A percentile compares a stretch with the other conserved stretches of the same genome.
Evolutionary conservation across 2,888 invertebrate genomes (phyloP).

Genomic region (Conchocele bisecta): DNA sequence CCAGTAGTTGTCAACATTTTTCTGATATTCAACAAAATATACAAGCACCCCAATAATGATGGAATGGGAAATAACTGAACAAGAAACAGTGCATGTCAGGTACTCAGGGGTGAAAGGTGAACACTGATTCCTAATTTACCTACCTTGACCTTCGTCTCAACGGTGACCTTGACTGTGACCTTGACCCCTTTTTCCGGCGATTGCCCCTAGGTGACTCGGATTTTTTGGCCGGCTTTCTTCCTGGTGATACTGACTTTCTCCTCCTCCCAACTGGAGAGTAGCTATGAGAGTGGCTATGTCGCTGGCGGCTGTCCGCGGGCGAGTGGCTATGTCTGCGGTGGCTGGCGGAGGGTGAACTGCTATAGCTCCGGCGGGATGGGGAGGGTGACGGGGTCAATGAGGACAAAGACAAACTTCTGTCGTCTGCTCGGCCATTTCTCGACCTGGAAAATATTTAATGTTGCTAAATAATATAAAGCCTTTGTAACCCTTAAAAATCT

Average conservation of each 20-base stretch:
- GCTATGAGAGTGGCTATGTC: constrained; percentile 54
- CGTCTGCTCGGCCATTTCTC: too few relatives aligned
- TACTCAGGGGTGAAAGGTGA: too few relatives aligned
- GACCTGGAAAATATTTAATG: too few relatives aligned
- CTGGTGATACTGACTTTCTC: constrained; percentile 45
- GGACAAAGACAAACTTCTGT: constrained; percentile 44
- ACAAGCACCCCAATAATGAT: too few relatives aligned
- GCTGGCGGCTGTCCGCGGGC: constrained; percentile 36
- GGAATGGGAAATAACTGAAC: too few relatives aligned
- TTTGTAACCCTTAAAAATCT: too few relatives aligned
- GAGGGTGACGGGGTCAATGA: constrained; percentile 49
- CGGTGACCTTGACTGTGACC: constrained; percentile 61
- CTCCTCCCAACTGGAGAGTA: constrained; percentile 58
- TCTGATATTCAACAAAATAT: too few relatives aligned
- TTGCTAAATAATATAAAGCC: too few relatives aligned
- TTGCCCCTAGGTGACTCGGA: constrained; percentile 33
- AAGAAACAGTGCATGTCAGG: too few relatives aligned
- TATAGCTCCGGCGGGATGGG: constrained; percentile 45
- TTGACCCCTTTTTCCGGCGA: constrained; percentile 52
- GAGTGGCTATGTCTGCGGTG: constrained; percentile 46
- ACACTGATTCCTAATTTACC: too few relatives aligned
- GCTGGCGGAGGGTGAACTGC: constrained; percentile 34
- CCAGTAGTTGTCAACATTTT: too few relatives aligned
- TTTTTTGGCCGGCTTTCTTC: constrained; percentile 37
- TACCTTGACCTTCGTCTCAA: not conserved